Evolutionary conservation across 2,113 vertebrate genomes (phyloP).

Genomic region (Tupaia chinensis): DNA sequence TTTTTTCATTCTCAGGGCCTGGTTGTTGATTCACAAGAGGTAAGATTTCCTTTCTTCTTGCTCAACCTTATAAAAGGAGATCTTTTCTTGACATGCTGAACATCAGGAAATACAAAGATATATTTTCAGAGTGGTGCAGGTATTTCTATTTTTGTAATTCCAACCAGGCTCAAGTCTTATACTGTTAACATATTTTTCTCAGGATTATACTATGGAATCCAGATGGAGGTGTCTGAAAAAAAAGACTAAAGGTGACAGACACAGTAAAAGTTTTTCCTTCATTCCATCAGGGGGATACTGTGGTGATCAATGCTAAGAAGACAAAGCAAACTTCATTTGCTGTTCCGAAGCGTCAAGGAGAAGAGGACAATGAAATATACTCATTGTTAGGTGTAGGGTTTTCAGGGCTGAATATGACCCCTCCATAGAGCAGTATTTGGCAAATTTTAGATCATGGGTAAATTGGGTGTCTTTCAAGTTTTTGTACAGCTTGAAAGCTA

Average conservation of each 20-base stretch:
- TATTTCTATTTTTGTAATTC: conserved; percentile 7
- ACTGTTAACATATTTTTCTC: conserved; percentile 17
- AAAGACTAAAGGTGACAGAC: neutral
- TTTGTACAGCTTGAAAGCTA: neutral
- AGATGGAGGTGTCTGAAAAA: neutral
- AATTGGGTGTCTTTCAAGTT: neutral
- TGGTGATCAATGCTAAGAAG: no score
- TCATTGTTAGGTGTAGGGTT: neutral
- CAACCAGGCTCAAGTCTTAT: neutral
- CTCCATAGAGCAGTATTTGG: neutral
- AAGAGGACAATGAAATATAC: neutral
- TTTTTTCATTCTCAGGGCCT: neutral
- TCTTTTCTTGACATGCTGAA: neutral
- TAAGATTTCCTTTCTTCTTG: neutral
- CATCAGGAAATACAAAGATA: neutral
- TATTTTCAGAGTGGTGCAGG: neutral
- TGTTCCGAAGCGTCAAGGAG: neutral
- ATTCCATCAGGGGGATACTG: neutral
- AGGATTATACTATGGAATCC: neutral
- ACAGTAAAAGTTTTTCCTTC: neutral
- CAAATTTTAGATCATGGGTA: neutral
- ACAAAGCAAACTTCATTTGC: neutral
- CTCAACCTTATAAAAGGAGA: neutral
- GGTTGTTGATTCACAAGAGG: neutral
- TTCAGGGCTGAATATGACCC: neutral